Evolutionary conservation across 2,113 vertebrate species (phyloP).

Genomic region (Balaeniceps rex): DNA sequence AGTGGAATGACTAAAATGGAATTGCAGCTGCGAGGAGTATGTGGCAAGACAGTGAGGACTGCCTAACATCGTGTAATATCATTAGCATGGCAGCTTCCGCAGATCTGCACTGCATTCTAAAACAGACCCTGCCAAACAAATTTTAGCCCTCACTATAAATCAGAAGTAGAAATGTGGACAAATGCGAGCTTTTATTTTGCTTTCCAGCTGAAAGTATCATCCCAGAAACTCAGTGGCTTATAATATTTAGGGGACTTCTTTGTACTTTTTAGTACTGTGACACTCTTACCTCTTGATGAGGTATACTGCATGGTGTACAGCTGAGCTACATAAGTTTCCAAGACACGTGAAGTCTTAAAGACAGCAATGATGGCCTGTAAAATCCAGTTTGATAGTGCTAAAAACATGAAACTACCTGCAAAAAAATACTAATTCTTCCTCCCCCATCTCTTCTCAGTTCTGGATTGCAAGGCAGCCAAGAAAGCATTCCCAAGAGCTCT

Average conservation of each 20-base stretch:
- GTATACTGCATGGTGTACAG: background rate
- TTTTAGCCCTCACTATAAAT: background rate
- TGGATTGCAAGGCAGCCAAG: background rate
- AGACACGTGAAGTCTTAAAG: background rate
- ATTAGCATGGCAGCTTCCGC: background rate
- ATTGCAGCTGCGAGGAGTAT: background rate
- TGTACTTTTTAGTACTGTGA: background rate
- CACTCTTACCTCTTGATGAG: background rate
- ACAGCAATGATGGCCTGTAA: background rate
- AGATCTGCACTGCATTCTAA: background rate
- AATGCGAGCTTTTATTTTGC: background rate
- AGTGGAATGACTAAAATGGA: background rate
- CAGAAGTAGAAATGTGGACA: background rate
- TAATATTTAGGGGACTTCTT: background rate
- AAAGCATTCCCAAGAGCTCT: background rate
- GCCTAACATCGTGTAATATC: background rate
- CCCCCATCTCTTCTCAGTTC: background rate
- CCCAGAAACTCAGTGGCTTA: background rate
- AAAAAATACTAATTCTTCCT: background rate
- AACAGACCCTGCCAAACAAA: background rate
- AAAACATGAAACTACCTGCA: background rate
- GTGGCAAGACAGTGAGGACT: background rate
- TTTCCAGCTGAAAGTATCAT: background rate
- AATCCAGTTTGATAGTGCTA: background rate
- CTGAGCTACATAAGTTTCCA: background rate